These are phyloP conservation scores for Salticus scenicus DNA, from an alignment of 2,888 invertebrate species.

Conservation along the genomic window DNA sequence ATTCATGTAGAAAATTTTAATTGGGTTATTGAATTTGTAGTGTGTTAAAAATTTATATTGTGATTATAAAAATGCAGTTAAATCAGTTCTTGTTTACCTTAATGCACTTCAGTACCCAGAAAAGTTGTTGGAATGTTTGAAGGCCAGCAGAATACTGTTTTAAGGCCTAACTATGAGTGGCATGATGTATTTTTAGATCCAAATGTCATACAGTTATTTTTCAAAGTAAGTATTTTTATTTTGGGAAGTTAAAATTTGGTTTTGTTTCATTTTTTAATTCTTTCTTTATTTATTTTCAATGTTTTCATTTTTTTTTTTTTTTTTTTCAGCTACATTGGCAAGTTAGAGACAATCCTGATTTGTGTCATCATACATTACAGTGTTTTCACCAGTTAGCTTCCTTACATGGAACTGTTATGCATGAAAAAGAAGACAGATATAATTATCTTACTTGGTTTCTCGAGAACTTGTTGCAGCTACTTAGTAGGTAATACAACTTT, in stretches of 20 bases:
- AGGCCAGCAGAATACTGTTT: conserved; percentile 80
- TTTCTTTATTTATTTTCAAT: neutral
- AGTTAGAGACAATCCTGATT: conserved; percentile 80
- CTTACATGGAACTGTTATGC: conserved; percentile 80
- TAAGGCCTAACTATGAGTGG: conserved; percentile 83
- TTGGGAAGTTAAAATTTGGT: neutral
- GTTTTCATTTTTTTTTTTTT: neutral
- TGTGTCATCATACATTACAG: conserved; percentile 83
- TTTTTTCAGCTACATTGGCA: conserved; percentile 82
- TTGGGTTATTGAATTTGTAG: too few relatives aligned
- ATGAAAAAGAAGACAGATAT: conserved; percentile 77
- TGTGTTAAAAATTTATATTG: too few relatives aligned
- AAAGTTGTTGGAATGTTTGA: conserved; percentile 83
- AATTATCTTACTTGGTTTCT: conserved; percentile 81
- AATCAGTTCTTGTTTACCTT: neutral
- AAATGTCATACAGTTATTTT: conserved; percentile 85
- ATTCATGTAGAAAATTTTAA: too few relatives aligned
- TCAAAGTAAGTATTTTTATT: conserved; percentile 78
- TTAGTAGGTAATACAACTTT: conserved; percentile 77
- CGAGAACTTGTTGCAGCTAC: conserved; percentile 80
- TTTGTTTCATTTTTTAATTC: neutral
- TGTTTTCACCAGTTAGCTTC: conserved; percentile 88
- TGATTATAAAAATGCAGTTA: too few relatives aligned
- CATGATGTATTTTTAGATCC: conserved; percentile 85
- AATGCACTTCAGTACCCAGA: conserved; percentile 80